Evolutionary conservation across 2,113 vertebrate genomes (phyloP).

Genomic region (Cariama cristata): DNA sequence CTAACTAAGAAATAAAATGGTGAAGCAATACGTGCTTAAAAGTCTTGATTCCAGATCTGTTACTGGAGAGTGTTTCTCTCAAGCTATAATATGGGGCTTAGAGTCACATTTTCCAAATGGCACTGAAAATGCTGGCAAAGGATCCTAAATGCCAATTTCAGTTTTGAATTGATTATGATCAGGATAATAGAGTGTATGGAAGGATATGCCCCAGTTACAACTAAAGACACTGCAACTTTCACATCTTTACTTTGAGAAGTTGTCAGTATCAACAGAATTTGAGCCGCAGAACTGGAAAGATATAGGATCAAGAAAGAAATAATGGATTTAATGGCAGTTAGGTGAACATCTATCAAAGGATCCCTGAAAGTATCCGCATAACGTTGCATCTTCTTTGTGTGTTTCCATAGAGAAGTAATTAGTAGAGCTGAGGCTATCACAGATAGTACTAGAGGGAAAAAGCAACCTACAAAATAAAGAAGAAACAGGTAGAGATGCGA

Average conservation of each 20-base stretch:
- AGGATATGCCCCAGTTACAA: constrained; percentile 24
- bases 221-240: constrained; percentile 18
- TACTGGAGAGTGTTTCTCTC: neutral
- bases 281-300: neutral
- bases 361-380: neutral
- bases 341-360: neutral
- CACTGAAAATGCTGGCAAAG: neutral
- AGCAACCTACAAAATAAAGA: neutral
- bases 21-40: neutral
- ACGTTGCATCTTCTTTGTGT: constrained; percentile 34
- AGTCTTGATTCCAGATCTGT: neutral
- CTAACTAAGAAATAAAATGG: neutral
- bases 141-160: constrained; percentile 15
- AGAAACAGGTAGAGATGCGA: neutral
- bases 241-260: neutral
- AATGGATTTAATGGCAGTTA: constrained; percentile 54
- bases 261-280: neutral
- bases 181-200: constrained; percentile 46
- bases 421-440: constrained; percentile 28
- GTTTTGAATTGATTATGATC: constrained; percentile 42
- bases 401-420: constrained; percentile 45
- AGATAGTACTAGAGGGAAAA: constrained; percentile 16
- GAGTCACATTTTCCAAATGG: neutral
- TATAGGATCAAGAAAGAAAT: constrained; percentile 38
- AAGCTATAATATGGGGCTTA: neutral